phyloP scores from a whole-genome alignment of 2,797 vertebrate genomes.

The Enteromius viviparus region DNA sequence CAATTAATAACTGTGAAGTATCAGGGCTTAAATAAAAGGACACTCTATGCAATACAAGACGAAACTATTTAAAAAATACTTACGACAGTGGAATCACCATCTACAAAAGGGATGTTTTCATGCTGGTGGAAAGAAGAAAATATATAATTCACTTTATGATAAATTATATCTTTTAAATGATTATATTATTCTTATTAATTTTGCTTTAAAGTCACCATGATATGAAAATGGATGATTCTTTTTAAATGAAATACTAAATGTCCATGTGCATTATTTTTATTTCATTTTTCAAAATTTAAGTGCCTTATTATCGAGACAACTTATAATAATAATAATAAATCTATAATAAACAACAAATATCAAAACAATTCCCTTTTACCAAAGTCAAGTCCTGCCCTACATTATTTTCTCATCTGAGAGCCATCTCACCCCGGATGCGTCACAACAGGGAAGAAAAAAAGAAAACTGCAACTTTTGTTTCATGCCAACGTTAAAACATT shows the following conservation, averaged over 20 bases:
- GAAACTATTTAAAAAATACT: constrained; percentile 64
- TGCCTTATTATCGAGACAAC: background rate
- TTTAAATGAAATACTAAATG: background rate
- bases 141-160: constrained; percentile 25
- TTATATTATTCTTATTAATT: background rate
- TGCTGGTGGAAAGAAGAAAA: constrained; percentile 78
- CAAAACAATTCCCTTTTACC: background rate
- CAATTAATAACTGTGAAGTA: background rate
- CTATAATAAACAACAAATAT: background rate
- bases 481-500: background rate
- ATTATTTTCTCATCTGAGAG: background rate
- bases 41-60: background rate
- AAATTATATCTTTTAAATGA: background rate
- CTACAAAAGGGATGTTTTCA: constrained; percentile 92
- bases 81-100: constrained; percentile 86
- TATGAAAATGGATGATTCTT: no score
- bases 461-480: background rate
- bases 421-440: background rate
- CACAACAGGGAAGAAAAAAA: background rate
- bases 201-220: background rate
- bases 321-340: background rate
- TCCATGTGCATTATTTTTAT: background rate
- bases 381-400: background rate
- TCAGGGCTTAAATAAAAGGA: background rate
- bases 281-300: background rate